These are phyloP conservation scores for Nothobranchius kuhntae DNA, from an alignment of 2,113 vertebrate genomes.

Conservation along the genomic window DNA sequence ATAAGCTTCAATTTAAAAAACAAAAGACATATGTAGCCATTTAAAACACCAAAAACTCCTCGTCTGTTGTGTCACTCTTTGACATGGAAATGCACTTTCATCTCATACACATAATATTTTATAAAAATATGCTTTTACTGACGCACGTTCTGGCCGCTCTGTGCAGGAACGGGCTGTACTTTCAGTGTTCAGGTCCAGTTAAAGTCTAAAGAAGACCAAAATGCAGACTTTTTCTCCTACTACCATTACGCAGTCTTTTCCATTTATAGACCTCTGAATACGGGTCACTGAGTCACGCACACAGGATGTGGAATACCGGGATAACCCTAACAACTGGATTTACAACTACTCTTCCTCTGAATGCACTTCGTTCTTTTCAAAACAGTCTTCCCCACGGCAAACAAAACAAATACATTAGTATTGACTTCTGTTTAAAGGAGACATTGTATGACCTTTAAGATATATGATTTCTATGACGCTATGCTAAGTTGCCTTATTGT, in stretches of 20 bases:
- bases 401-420: too few relatives aligned
- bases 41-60: slow-evolving; percentile 11
- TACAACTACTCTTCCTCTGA: too few relatives aligned
- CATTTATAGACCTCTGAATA: not conserved
- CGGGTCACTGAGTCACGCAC: not conserved
- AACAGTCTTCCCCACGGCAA: too few relatives aligned
- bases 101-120: slow-evolving; percentile 7
- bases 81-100: slow-evolving; percentile 4
- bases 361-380: too few relatives aligned
- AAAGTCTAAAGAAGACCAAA: not conserved
- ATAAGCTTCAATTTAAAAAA: slow-evolving; percentile 30
- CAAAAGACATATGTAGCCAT: not conserved
- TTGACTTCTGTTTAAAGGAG: too few relatives aligned
- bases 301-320: not conserved
- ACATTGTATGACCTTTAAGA: too few relatives aligned
- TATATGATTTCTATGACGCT: too few relatives aligned
- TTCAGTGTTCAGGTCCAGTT: slow-evolving; percentile 11
- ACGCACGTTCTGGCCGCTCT: slow-evolving; percentile 13
- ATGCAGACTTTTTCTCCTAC: slow-evolving; percentile 1
- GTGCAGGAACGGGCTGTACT: not conserved
- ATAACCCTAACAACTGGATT: not conserved
- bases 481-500: too few relatives aligned
- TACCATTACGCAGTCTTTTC: not conserved
- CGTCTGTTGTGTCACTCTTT: not conserved
- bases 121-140: slow-evolving; percentile 5